Evolutionary conservation across 2,888 invertebrate species (phyloP), one percentile per base, ranked within the genome.

Genomic region (Phoenoteleia sp.): DNA sequence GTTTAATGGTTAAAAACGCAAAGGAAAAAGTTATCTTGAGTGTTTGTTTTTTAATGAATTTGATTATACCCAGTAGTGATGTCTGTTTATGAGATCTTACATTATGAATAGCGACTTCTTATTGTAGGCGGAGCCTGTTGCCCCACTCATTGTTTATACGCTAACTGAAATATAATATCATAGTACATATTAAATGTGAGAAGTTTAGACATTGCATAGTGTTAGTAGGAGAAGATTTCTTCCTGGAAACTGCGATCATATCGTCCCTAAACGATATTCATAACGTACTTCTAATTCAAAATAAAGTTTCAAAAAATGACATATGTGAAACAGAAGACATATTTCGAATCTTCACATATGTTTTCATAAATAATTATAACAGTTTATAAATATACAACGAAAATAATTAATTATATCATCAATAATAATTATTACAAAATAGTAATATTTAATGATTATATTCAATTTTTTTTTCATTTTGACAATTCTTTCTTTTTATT

Each of bases 61-160:
- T 67, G 66, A 64, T 58, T 67, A 36, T 58, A 36, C n/a, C 66
- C 76, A 67, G 76, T 76, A 58, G 56, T 47, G 45, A 60, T 42
- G 69, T 77, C 69, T 60, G 77, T 77, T 69, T 67, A 67, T 69
- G 27, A 77, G 47, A 77, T 75, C 54, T 52, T 33, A 29, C 52
- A 52, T 74, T 42, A 62, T 66, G 76, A 76, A 66, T 76, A 76
- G 66, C 19, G 66, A 36, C 17, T 52, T 47, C 23, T 45, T 60
- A 9, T 19, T 23, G 77, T 77, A 52, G 77, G 77, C 77, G 77
- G 67, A 60, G 67, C 21, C 29, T 36, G 60, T 39, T 52, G 33
- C 77, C 60, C 67, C 67, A 67, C 58, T 69, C 62, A 62, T 62
- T 79, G 79, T 79, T 71, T 79, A 71, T 77, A 42, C 29, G 39